phyloP scores from a whole-genome alignment of 2,113 vertebrate genomes.

The Crotalus viridis region DNA sequence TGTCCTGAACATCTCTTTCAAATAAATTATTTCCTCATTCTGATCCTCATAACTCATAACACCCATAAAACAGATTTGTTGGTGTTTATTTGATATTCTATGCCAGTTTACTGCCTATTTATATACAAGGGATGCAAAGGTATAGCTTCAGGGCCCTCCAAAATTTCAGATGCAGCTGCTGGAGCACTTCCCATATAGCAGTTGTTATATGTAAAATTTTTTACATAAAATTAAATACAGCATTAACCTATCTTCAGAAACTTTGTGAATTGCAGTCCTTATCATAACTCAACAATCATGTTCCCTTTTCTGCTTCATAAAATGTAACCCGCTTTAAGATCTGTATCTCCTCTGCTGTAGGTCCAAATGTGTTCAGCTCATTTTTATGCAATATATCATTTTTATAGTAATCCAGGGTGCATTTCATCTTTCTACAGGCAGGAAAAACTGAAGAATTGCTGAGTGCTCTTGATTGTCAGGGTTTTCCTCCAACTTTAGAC shows the following conservation, averaged over 20 bases:
- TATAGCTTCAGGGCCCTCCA: background rate
- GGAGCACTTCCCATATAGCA: background rate
- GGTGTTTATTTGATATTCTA: background rate
- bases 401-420: background rate
- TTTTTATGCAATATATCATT: background rate
- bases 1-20: background rate
- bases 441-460: conserved; percentile 85
- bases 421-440: conserved; percentile 63
- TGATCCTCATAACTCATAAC: background rate
- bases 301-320: background rate
- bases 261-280: background rate
- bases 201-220: background rate
- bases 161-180: background rate
- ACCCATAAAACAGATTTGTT: background rate
- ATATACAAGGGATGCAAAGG: background rate
- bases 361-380: background rate
- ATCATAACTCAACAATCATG: background rate
- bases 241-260: background rate
- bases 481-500: conserved; percentile 81
- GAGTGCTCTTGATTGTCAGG: conserved; percentile 80
- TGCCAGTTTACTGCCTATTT: background rate
- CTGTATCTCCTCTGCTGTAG: background rate
- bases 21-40: background rate
- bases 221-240: background rate
- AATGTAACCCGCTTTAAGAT: background rate